Evolutionary conservation across 2,113 vertebrate genomes (phyloP).

Genomic region (Gymnogyps californianus): DNA sequence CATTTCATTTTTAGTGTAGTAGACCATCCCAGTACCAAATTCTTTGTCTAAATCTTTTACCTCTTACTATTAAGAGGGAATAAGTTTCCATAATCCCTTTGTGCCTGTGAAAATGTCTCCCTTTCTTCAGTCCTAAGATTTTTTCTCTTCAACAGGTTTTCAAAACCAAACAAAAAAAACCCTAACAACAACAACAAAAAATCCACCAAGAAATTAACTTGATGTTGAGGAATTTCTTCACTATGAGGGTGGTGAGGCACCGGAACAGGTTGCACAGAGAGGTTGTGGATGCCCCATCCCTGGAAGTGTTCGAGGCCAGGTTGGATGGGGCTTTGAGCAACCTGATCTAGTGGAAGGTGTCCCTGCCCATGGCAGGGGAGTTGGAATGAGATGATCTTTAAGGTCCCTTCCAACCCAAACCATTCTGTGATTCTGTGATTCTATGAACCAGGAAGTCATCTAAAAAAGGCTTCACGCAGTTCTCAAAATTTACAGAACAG

Average conservation of each 20-base stretch:
- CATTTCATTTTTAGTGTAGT: neutral
- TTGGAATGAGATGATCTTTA: too few relatives aligned
- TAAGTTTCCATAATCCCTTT: neutral
- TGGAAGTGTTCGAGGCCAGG: too few relatives aligned
- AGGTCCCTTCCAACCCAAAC: too few relatives aligned
- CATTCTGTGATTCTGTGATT: too few relatives aligned
- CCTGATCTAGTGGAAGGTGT: too few relatives aligned
- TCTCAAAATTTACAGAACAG: neutral
- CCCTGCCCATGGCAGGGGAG: too few relatives aligned
- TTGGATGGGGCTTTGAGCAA: too few relatives aligned
- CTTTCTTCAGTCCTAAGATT: neutral
- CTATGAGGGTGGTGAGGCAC: too few relatives aligned
- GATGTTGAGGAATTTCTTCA: neutral
- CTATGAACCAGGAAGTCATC: neutral
- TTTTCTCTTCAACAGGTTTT: neutral
- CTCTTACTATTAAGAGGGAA: neutral
- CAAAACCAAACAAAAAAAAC: neutral
- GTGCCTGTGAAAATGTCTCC: neutral
- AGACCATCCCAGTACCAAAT: neutral
- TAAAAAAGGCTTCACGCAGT: neutral
- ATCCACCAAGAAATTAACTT: neutral
- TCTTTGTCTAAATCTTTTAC: neutral
- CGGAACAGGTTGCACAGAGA: too few relatives aligned
- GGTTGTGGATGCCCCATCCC: accelerated
- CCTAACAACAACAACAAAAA: neutral